These are phyloP conservation scores for Philaethria dido DNA, from an alignment of 2,888 invertebrate genomes.

Conservation along the genomic window DNA sequence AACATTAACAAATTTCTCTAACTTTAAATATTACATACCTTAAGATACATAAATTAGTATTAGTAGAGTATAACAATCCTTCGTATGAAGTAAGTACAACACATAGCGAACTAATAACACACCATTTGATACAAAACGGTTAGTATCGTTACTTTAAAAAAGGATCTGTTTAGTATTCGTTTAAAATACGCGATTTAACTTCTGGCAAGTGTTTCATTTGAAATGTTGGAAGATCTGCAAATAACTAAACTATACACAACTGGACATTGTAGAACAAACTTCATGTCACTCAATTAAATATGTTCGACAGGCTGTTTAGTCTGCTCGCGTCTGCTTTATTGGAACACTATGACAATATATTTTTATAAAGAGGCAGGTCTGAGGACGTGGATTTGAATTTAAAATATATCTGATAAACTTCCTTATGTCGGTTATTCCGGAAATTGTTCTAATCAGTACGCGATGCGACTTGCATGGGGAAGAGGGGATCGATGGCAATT, in stretches of 20 bases:
- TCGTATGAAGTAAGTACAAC: not conserved
- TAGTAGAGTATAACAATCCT: no score
- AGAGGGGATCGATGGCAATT: constrained; percentile 39
- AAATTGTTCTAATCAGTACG: constrained; percentile 39
- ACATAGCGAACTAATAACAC: not conserved
- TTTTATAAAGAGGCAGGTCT: constrained; percentile 28
- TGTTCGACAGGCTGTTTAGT: constrained; percentile 29
- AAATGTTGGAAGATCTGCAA: constrained; percentile 15
- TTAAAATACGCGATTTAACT: constrained; percentile 10
- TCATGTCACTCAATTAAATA: constrained; percentile 23
- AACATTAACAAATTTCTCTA: no score
- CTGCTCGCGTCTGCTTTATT: constrained; percentile 21
- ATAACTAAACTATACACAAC: constrained; percentile 19
- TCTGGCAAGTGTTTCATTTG: constrained; percentile 15
- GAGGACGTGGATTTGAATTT: constrained; percentile 37
- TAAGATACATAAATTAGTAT: no score
- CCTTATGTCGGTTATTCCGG: constrained; percentile 40
- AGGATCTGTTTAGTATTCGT: constrained; percentile 16
- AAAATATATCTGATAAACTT: constrained; percentile 39
- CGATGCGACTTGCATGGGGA: constrained; percentile 38
- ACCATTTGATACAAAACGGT: not conserved
- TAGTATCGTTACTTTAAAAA: constrained; percentile 3
- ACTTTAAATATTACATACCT: no score
- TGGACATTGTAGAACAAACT: constrained; percentile 15
- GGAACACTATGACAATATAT: constrained; percentile 33